These are phyloP conservation scores for Trachurus trachurus DNA, from an alignment of 2,797 vertebrate species.

Conservation along the genomic window DNA sequence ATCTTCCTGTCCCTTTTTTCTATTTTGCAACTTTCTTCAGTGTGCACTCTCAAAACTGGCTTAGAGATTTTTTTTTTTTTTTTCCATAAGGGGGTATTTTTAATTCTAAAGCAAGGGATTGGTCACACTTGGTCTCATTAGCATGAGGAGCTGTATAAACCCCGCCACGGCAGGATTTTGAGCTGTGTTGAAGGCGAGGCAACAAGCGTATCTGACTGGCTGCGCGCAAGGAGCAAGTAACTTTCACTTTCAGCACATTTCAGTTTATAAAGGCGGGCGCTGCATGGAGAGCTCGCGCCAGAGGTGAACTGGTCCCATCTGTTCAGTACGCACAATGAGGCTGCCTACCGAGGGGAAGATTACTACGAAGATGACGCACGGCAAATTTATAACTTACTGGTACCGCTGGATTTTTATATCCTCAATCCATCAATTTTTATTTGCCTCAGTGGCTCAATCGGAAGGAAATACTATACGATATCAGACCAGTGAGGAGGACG, in stretches of 20 bases:
- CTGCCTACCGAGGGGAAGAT: constrained; percentile 50
- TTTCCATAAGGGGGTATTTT: constrained; percentile 75
- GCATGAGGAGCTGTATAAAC: constrained; percentile 92
- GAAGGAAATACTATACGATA: constrained; percentile 93
- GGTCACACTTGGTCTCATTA: constrained; percentile 89
- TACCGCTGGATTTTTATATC: constrained; percentile 79
- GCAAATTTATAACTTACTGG: constrained; percentile 64
- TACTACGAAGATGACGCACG: constrained; percentile 66
- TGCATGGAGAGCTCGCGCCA: constrained; percentile 71
- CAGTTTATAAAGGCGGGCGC: constrained; percentile 68
- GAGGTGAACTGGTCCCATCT: constrained; percentile 61
- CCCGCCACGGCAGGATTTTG: constrained; percentile 82
- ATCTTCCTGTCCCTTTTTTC: constrained; percentile 45
- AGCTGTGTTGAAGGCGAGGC: constrained; percentile 82
- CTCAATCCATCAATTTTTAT: constrained; percentile 71
- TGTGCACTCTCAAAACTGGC: constrained; percentile 78
- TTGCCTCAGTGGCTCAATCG: constrained; percentile 70
- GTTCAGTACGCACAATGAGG: constrained; percentile 54
- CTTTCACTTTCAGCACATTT: constrained; percentile 82
- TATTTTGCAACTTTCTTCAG: constrained; percentile 67
- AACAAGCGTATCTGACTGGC: constrained; percentile 79
- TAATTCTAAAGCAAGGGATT: constrained; percentile 83
- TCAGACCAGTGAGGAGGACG: constrained; percentile 93
- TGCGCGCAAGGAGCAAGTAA: constrained; percentile 77
- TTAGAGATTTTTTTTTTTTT: constrained; percentile 54